Base-by-base conservation (phyloP, 2,113 vertebrate species). In the Mola mola region DNA sequence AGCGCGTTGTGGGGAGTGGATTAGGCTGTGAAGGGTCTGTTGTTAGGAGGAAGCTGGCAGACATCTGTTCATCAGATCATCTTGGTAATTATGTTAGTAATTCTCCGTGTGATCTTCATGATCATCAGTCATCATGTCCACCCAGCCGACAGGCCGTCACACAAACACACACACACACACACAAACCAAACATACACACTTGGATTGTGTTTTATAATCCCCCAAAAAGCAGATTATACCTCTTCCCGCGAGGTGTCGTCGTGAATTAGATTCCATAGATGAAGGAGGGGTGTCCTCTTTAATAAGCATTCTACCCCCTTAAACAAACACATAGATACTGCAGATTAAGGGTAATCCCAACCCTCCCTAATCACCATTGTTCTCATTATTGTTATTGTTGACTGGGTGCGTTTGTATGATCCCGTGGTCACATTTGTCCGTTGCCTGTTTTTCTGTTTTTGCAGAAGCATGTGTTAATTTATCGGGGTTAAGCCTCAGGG, bases 41-140 rank as follows among this genome's bases (percentile, higher is more conserved):
- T 53, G 40, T 24, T 37, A 43, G 9, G 28, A 51, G 53, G 51
- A 34, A 41, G 47, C 49, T 33, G 0, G 1, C 43, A 58, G 51
- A 65, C 83, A 82, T 86, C 68, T 89, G 83, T 24, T 77, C 66
- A 29, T 60, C 68, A 49, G 75, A 79, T 88, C 53, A 86, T 83
- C 80, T 62, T 0, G 66, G n/a, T 76, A 86, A 85, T 85, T 75
- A 76, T 52, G 43, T 9, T 8, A 22, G 16, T 67, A 67, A 81
- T 76, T 70, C 72, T 62, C 57, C 33, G 33, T 64, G 55, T 78
- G 69, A 81, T 83, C 73, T 73, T 63, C 36, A 17, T 17, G 42
- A 65, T 76, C 56, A 74, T 55, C 2, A 49, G 37, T 57, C 52
- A 40, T 57, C 52, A 40, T 52, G 53, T 38, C 47, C 7, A 48